A percentile compares a stretch with the other conserved stretches of the same genome.
These are phyloP conservation scores for Urosaurus nigricauda DNA, from an alignment of 2,797 vertebrate genomes.

Conservation along the genomic window DNA sequence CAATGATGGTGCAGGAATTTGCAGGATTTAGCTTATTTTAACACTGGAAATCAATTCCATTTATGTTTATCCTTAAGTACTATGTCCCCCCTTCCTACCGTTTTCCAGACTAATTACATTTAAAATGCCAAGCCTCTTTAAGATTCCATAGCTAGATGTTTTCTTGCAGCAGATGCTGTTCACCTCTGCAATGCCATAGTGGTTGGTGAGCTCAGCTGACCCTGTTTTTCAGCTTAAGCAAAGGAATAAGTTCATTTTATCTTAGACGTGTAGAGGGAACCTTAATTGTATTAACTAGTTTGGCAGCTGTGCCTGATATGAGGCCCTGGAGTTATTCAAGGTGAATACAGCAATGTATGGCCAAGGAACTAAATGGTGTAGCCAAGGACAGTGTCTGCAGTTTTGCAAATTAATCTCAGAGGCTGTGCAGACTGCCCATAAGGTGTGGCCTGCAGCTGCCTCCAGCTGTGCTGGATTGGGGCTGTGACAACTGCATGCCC, in stretches of 20 bases:
- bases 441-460: no score
- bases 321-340: background rate
- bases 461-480: no score
- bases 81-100: background rate
- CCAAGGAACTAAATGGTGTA: background rate
- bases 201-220: background rate
- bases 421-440: no score
- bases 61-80: background rate
- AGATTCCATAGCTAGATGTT: background rate
- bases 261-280: background rate
- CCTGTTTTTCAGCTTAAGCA: slow-evolving; percentile 5
- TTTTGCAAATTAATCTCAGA: background rate
- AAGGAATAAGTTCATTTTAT: background rate
- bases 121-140: slow-evolving; percentile 4
- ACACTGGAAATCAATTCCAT: background rate
- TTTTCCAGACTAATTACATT: background rate
- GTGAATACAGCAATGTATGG: slow-evolving; percentile 10
- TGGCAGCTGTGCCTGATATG: background rate
- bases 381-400: background rate
- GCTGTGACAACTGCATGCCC: no score
- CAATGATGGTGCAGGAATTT: background rate
- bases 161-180: background rate
- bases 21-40: background rate
- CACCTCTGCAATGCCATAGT: background rate
- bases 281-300: slow-evolving; percentile 11